These are phyloP conservation scores for Apis dorsata DNA, from an alignment of 1,140 invertebrate species.

Conservation along the genomic window DNA sequence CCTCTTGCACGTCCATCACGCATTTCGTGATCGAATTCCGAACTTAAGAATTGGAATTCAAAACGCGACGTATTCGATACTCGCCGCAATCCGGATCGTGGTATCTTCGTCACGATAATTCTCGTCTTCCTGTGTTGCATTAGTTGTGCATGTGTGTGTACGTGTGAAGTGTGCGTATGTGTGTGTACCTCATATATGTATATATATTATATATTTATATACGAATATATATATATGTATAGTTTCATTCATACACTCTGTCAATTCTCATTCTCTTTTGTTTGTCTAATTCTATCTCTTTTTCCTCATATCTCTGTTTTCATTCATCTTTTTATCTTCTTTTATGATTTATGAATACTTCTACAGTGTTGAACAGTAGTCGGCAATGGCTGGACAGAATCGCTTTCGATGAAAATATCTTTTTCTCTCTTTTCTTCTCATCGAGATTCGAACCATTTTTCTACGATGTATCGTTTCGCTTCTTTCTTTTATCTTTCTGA, in stretches of 20 bases:
- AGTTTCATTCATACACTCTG: constrained; percentile 33
- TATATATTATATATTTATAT: constrained; percentile 59
- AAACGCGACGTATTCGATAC: constrained; percentile 43
- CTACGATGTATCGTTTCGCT: neutral
- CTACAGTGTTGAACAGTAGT: constrained; percentile 76
- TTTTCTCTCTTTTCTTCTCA: neutral
- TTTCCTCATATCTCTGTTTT: neutral
- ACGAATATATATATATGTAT: constrained; percentile 41
- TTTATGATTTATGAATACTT: constrained; percentile 59
- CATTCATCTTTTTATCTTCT: neutral
- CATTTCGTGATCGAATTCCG: neutral
- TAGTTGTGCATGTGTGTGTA: constrained; percentile 15
- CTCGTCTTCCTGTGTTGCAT: constrained; percentile 35
- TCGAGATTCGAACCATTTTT: neutral
- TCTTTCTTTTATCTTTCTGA: neutral
- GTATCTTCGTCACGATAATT: constrained; percentile 32
- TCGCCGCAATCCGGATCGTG: constrained; percentile 55
- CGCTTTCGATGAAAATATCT: constrained; percentile 55
- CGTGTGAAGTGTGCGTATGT: constrained; percentile 22
- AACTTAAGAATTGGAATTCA: neutral
- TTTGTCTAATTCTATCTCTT: neutral
- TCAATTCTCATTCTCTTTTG: neutral
- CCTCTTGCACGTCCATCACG: neutral
- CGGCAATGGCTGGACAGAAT: constrained; percentile 76
- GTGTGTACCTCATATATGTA: constrained; percentile 50